Conservation (phyloP, 2,797 vertebrate genomes). For the Acipenser transmontanus region DNA sequence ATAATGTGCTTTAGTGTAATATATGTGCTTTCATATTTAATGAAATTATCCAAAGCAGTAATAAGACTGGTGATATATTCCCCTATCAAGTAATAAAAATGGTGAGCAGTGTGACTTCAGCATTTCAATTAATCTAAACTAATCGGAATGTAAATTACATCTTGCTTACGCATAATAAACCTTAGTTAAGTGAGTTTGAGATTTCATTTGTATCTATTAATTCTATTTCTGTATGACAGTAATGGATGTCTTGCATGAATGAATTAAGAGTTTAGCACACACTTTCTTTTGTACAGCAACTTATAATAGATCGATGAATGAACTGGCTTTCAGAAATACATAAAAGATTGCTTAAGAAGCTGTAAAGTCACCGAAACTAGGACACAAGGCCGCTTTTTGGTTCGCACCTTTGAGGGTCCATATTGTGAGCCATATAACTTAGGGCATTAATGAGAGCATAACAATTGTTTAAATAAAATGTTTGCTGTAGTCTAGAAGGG, state of each 20-base stretch:
- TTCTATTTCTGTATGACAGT: conserved; percentile 45
- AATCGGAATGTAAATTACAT: conserved; percentile 64
- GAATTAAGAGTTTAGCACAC: conserved; percentile 43
- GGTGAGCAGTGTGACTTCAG: conserved; percentile 28
- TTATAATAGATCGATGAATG: conserved; percentile 49
- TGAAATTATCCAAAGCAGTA: conserved; percentile 47
- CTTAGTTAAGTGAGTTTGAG: conserved; percentile 58
- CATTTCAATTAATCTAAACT: conserved; percentile 52
- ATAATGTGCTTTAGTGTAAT: conserved; percentile 38
- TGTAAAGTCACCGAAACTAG: conserved; percentile 24
- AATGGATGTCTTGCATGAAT: conserved; percentile 66
- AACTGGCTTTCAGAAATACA: conserved; percentile 57
- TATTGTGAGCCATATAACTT: conserved; percentile 28
- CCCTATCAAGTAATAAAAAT: conserved; percentile 27
- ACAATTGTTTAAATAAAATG: conserved; percentile 28
- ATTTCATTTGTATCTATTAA: conserved; percentile 70
- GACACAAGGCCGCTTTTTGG: background rate
- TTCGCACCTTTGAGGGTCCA: conserved; percentile 8
- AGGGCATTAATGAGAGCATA: conserved; percentile 32
- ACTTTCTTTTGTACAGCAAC: conserved; percentile 32
- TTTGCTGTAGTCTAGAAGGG: conserved; percentile 12
- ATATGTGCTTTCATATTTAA: conserved; percentile 40
- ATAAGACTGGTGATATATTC: conserved; percentile 44
- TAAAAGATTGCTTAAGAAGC: conserved; percentile 42
- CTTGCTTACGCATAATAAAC: conserved; percentile 62